These are phyloP conservation scores for Pyrgilauda ruficollis DNA, from an alignment of 2,113 vertebrate genomes.

Conservation along the genomic window DNA sequence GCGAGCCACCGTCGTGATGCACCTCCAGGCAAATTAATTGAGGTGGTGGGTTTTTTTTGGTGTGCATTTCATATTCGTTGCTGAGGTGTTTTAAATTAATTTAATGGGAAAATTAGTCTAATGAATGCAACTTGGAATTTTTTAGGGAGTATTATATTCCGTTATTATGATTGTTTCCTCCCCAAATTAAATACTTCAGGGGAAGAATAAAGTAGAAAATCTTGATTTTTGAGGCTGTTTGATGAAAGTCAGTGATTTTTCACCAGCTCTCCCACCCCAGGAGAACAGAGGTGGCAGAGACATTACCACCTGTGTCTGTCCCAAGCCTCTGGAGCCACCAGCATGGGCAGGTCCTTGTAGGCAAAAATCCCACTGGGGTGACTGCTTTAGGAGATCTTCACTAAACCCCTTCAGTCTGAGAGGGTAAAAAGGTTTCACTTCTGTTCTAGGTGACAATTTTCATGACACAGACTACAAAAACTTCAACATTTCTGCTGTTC, in stretches of 20 bases:
- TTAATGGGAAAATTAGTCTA: neutral
- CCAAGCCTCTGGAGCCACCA: neutral
- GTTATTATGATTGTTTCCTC: neutral
- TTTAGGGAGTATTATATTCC: neutral
- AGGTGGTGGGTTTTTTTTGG: neutral
- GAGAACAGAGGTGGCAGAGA: neutral
- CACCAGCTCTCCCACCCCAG: neutral
- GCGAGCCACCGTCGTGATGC: neutral
- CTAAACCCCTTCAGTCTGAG: neutral
- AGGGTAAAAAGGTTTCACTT: neutral
- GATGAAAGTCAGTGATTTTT: neutral
- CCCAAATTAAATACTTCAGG: neutral
- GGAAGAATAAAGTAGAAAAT: neutral
- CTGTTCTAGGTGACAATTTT: neutral
- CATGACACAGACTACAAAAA: neutral
- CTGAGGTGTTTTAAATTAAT: neutral
- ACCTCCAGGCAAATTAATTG: neutral
- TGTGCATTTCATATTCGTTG: accelerated
- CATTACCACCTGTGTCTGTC: neutral
- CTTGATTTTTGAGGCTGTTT: neutral
- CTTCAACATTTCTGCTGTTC: neutral
- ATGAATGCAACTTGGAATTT: neutral
- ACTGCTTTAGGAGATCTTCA: neutral
- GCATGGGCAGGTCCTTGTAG: accelerated
- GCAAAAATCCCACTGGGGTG: neutral